phyloP scores from a whole-genome alignment of 2,888 invertebrate species.

The Sinohyriopsis cumingii region DNA sequence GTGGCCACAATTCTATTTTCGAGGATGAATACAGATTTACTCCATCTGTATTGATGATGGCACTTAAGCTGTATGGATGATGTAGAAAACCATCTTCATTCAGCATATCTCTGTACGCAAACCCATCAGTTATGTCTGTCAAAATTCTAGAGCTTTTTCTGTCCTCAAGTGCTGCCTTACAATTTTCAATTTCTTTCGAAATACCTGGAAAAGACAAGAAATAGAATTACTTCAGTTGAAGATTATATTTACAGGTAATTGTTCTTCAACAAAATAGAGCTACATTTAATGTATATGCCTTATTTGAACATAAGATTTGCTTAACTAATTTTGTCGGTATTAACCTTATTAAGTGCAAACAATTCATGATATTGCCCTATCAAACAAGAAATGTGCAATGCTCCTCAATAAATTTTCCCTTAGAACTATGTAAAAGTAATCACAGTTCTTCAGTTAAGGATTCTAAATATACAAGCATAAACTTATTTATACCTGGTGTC shows the following conservation, averaged over 20 bases:
- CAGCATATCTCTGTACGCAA: constrained; percentile 12
- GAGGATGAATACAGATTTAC: too few relatives aligned
- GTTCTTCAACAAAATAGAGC: not conserved
- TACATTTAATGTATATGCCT: too few relatives aligned
- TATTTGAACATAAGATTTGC: too few relatives aligned
- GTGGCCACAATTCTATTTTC: too few relatives aligned
- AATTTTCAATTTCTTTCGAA: constrained; percentile 6
- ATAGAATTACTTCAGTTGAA: constrained; percentile 3
- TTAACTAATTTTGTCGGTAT: too few relatives aligned
- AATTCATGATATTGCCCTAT: too few relatives aligned
- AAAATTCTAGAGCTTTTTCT: constrained; percentile 5
- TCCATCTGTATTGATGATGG: constrained; percentile 30
- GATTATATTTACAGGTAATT: not conserved
- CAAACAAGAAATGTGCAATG: not conserved
- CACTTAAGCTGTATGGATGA: constrained; percentile 15
- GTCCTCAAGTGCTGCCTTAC: constrained; percentile 7
- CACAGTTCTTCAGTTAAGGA: not conserved
- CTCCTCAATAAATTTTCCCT: too few relatives aligned
- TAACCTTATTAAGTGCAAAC: too few relatives aligned
- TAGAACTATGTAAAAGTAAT: too few relatives aligned
- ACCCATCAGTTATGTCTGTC: constrained; percentile 24
- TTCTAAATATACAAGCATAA: not conserved
- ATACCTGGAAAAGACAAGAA: constrained; percentile 8
- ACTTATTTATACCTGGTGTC: constrained; percentile 2
- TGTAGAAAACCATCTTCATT: constrained; percentile 12